These are phyloP conservation scores for Exocentrus adspersus DNA, from an alignment of 2,888 invertebrate species.

Conservation along the genomic window DNA sequence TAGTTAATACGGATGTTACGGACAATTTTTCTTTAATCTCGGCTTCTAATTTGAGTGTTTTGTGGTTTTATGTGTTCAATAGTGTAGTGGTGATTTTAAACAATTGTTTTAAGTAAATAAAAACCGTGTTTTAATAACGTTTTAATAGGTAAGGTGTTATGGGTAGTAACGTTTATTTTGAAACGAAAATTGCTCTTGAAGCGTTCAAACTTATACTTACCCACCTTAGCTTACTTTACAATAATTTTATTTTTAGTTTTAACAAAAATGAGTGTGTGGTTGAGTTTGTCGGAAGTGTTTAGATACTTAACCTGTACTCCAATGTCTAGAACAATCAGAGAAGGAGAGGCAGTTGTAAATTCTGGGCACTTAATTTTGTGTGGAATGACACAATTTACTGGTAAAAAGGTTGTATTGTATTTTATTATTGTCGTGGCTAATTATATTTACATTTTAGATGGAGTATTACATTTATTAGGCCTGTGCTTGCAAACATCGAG, in stretches of 20 bases:
- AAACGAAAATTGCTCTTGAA: background rate
- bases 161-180: background rate
- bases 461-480: background rate
- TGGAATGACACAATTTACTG: background rate
- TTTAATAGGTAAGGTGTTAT: too few species aligned
- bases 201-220: background rate
- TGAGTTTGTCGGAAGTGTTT: background rate
- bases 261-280: background rate
- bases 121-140: background rate
- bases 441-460: background rate
- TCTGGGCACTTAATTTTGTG: slow-evolving; percentile 4
- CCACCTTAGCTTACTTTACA: background rate
- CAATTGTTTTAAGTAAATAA: background rate
- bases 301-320: background rate
- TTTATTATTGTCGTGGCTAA: background rate
- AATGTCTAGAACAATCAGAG: background rate
- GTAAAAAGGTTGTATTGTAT: background rate
- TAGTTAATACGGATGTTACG: too few species aligned
- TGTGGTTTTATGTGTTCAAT: too few species aligned
- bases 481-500: background rate
- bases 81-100: background rate
- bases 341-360: background rate
- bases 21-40: too few species aligned
- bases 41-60: too few species aligned
- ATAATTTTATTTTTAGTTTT: background rate